Base-by-base conservation (phyloP, 2,797 vertebrate genomes). In the Myotis myotis region DNA sequence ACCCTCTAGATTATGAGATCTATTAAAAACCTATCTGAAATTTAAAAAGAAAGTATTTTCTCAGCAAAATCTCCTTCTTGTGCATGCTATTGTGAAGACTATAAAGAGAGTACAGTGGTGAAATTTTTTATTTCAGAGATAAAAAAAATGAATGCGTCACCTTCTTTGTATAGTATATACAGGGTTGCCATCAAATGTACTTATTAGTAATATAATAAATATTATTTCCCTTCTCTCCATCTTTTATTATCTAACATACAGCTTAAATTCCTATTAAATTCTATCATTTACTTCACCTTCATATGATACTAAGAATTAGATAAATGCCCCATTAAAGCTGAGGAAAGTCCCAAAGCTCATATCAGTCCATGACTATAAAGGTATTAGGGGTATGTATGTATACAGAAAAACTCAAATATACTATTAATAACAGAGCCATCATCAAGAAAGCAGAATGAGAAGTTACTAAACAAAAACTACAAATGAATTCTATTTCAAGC, bases 91-190 rank as follows among this genome's bases (percentile, higher is more conserved):
- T 70, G 11, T 6, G 19, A 94, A 90, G 47, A 71, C 28, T n/a
- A 13, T 53, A n/a, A 92, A 68, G n/a, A 36, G 11, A 60, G n/a
- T 4, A 3, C 38, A n/a, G 5, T 62, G 15, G 49, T 4, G 6
- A 66, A 8, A n/a, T 5, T 44, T 68, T 80, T 93, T 9, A 93
- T 83, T 82, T 92, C 76, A 33, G 71, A 90, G 49, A 92, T 47
- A 23, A 38, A 11, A 38, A 90, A 70, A 57, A 51, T 19, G n/a
- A 92, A 74, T 33, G n/a, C 80, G 16, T 20, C 38, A 11, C 22
- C 13, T 16, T 93, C 72, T 81, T 93, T 53, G 12, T 66, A 60
- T 19, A 38, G 30, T 47, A 66, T 55, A 49, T 25, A 74, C 51
- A 51, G 30, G 47, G 38, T 76, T 68, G n/a, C 44, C 11, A 57